Evolutionary conservation across 23 tunicate species (phyloP).

Genomic region (Ciona savignyi): DNA sequence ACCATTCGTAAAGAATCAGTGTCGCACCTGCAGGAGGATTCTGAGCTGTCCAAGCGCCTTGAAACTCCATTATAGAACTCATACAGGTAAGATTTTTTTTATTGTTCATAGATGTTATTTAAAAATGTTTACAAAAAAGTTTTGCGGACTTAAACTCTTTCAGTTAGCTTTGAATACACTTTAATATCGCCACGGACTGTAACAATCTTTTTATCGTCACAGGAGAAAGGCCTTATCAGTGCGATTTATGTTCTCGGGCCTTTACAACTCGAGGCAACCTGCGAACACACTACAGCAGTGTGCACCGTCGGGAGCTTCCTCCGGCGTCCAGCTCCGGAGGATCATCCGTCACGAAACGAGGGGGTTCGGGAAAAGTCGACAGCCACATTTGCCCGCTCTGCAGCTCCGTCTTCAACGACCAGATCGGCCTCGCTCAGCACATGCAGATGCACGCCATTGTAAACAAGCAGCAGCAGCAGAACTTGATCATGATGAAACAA

Average conservation of each 20-base stretch:
- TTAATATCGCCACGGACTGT: no score
- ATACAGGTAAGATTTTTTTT: conserved; percentile 29
- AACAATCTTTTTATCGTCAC: no score
- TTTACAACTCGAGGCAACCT: no score
- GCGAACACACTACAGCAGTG: no score
- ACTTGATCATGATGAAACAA: conserved; percentile 17
- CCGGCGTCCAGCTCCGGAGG: conserved; percentile 22
- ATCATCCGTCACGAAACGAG: conserved; percentile 5
- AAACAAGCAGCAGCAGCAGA: conserved; percentile 15
- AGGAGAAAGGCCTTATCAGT: conserved; percentile 52
- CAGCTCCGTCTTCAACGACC: conserved; percentile 5
- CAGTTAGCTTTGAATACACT: no score
- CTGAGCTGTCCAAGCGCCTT: conserved; percentile 46
- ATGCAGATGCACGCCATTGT: conserved; percentile 34
- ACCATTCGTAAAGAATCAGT: conserved; percentile 29
- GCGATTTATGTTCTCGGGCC: conserved; percentile 48
- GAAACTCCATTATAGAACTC: conserved; percentile 49
- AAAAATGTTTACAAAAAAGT: no score
- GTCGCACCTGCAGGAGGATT: conserved; percentile 37
- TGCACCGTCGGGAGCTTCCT: conserved; percentile 46
- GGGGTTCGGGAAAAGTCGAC: not conserved
- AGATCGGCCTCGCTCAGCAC: conserved; percentile 30
- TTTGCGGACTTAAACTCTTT: no score
- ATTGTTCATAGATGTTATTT: no score
- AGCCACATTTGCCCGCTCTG: conserved; percentile 15